phyloP scores from a whole-genome alignment of 2,113 vertebrate genomes.

The Tragulus kanchil region DNA sequence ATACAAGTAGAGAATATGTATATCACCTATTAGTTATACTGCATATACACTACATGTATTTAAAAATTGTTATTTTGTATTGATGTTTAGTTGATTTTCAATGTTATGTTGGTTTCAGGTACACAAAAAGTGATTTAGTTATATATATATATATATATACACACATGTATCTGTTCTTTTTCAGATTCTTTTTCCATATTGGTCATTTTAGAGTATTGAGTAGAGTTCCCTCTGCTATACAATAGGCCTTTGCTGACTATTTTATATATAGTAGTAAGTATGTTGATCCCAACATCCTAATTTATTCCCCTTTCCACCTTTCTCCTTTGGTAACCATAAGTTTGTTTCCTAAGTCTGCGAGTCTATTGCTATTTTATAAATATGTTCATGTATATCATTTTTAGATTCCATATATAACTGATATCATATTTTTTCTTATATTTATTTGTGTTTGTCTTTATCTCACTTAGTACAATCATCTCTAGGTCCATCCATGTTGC shows the following conservation, averaged over 20 bases:
- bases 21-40: background rate
- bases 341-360: background rate
- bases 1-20: background rate
- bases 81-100: background rate
- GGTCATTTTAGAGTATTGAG: background rate
- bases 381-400: background rate
- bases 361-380: background rate
- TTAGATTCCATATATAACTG: background rate
- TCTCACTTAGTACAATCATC: background rate
- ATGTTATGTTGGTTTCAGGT: background rate
- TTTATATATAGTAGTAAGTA: background rate
- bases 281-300: background rate
- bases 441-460: background rate
- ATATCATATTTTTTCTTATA: background rate
- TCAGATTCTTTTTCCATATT: background rate
- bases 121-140: background rate
- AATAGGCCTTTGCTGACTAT: background rate
- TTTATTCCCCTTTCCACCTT: background rate
- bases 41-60: background rate
- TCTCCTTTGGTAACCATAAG: background rate
- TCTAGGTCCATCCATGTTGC: background rate
- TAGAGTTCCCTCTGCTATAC: background rate
- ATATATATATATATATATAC: background rate
- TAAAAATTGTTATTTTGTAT: background rate
- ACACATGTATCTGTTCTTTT: background rate